phyloP scores from a whole-genome alignment of 2,797 vertebrate species.

The Intellagama lesueurii region DNA sequence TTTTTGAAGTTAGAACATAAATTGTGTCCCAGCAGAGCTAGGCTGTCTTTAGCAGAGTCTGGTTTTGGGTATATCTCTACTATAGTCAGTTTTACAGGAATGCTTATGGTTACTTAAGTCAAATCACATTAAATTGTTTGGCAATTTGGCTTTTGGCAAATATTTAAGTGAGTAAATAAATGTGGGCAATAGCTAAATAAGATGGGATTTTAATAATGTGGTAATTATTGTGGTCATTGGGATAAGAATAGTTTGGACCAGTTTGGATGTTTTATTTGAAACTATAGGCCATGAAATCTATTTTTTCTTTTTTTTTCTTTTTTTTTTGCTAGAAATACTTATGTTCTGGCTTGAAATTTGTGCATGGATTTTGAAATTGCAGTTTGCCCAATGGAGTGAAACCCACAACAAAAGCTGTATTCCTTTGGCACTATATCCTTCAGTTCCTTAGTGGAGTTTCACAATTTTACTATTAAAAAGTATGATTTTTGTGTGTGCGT shows the following conservation, averaged over 20 bases:
- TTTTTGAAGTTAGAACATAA: conserved; percentile 5
- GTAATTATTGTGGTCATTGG: not conserved
- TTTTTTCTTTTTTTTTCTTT: too few species aligned
- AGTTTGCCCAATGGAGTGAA: not conserved
- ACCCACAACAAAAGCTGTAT: not conserved
- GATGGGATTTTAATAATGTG: not conserved
- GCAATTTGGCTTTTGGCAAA: not conserved
- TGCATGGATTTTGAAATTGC: not conserved
- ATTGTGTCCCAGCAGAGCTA: not conserved
- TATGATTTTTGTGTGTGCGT: not conserved
- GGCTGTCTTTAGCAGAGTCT: not conserved
- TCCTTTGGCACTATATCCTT: not conserved
- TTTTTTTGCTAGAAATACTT: not conserved
- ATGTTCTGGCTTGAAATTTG: not conserved
- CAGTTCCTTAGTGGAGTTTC: not conserved
- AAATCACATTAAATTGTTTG: not conserved
- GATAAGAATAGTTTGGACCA: not conserved
- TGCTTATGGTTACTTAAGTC: not conserved
- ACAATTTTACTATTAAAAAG: not conserved
- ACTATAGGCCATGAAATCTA: not conserved
- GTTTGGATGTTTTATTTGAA: not conserved
- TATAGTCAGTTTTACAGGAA: not conserved
- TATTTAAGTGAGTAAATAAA: not conserved
- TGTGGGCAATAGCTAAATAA: not conserved
- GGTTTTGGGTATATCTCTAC: not conserved